Base-by-base conservation (phyloP, 2,888 invertebrate species). In the Cyaniris semiargus region DNA sequence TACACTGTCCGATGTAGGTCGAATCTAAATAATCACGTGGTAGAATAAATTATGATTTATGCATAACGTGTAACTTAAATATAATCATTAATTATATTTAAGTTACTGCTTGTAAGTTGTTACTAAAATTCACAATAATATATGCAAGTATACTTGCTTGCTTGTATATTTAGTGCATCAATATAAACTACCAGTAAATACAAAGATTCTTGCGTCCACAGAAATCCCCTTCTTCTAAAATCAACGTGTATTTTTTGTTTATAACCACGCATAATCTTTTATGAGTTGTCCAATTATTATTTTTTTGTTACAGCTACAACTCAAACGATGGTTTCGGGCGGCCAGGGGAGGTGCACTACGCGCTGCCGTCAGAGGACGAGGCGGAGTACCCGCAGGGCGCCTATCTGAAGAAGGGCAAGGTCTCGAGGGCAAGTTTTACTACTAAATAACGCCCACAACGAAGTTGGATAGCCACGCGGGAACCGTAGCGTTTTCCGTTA, bases 281-380 rank as follows among this genome's bases (percentile, higher is more conserved):
- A 34, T 6, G 34, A 34, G 34, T 34, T 6, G 34, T 34, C 34
- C 34, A 6, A 34, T 34, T n/a, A n/a, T n/a, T n/a, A n/a, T n/a
- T n/a, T n/a, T 80, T 79, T 84, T 83, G 81, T 93, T 94, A 10
- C 90, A 95, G 95, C 81, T 95, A 93, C 84, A 94, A 93, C 83
- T 89, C 94, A 1, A 94, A 90, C 85, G 95, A 95, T 83, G 95
- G 93, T 27, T 92, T 90, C 82, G 89, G 90, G 0, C 90, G 94
- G 70, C 90, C 89, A 74, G 91, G 93, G 0, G 92, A 92, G 74
- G 90, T 96, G 85, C 96, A 96, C 93, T 96, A 96, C 90, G 95
- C 96, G 79, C 95, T 94, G 80, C 92, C 95, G 77, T 96, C 96
- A 78, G 97, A 97, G 87, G 96, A 96, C 89, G 96, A 96, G 88